phyloP scores from a whole-genome alignment of 2,888 invertebrate genomes.

The Xestobium rufovillosum region DNA sequence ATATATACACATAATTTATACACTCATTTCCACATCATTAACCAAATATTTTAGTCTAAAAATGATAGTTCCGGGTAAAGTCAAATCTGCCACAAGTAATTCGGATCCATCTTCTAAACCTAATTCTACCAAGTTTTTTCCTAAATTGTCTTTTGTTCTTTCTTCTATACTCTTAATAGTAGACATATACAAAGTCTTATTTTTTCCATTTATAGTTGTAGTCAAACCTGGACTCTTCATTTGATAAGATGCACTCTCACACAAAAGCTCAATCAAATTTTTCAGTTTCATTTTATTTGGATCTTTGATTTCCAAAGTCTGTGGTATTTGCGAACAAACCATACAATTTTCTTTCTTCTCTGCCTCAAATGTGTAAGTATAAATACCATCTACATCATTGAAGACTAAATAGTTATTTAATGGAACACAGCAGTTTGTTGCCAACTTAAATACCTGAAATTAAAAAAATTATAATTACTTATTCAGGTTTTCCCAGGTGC shows the following conservation, averaged over 20 bases:
- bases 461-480: conserved; percentile 19
- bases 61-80: conserved; percentile 77
- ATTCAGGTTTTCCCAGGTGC: too few relatives aligned
- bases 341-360: conserved; percentile 82
- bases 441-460: conserved; percentile 91
- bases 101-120: conserved; percentile 79
- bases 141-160: conserved; percentile 79
- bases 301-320: conserved; percentile 55
- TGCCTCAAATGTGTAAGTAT: conserved; percentile 90
- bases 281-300: conserved; percentile 64
- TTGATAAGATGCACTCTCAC: conserved; percentile 70
- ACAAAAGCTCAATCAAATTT: conserved; percentile 72
- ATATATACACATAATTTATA: too few relatives aligned
- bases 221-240: conserved; percentile 91
- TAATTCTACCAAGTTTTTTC: conserved; percentile 77
- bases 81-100: conserved; percentile 85
- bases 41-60: conserved; percentile 60
- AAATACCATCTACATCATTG: conserved; percentile 92
- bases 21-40: conserved; percentile 46
- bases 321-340: conserved; percentile 73
- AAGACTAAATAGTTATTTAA: conserved; percentile 96
- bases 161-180: conserved; percentile 88
- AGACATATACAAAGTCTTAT: conserved; percentile 89
- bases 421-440: conserved; percentile 82
- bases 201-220: conserved; percentile 71